A percentile compares a stretch with the other conserved stretches of the same genome.
Evolutionary conservation across 2,888 invertebrate species (phyloP).

Genomic region (Lasioglossum marginatum): DNA sequence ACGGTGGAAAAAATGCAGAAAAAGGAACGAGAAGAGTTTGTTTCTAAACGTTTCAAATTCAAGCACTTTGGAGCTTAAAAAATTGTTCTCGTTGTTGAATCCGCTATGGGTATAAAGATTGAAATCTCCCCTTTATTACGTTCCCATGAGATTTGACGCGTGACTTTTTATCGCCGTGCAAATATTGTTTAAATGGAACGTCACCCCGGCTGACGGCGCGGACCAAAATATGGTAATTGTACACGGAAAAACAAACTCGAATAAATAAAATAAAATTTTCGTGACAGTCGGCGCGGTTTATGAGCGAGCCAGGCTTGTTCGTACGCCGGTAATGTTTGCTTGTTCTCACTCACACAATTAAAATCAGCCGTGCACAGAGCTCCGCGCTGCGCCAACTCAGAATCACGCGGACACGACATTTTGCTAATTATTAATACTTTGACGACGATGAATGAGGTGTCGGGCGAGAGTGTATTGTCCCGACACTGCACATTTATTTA

Average conservation of each 20-base stretch:
- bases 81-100: background rate
- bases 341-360: background rate
- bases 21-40: background rate
- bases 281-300: background rate
- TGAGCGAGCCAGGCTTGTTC: background rate
- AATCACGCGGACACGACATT: background rate
- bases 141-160: background rate
- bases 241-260: background rate
- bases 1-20: background rate
- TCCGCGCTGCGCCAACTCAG: background rate
- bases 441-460: background rate
- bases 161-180: background rate
- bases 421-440: background rate
- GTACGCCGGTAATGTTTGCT: background rate
- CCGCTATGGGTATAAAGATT: background rate
- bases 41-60: background rate
- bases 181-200: background rate
- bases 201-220: background rate
- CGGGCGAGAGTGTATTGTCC: background rate
- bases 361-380: background rate
- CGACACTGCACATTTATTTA: background rate
- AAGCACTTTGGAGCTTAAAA: background rate
- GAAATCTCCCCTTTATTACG: background rate
- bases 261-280: constrained; percentile 7
- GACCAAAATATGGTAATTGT: background rate